These are phyloP conservation scores for Dinothrombium tinctorium DNA, from an alignment of 1,140 invertebrate genomes.

Conservation along the genomic window DNA sequence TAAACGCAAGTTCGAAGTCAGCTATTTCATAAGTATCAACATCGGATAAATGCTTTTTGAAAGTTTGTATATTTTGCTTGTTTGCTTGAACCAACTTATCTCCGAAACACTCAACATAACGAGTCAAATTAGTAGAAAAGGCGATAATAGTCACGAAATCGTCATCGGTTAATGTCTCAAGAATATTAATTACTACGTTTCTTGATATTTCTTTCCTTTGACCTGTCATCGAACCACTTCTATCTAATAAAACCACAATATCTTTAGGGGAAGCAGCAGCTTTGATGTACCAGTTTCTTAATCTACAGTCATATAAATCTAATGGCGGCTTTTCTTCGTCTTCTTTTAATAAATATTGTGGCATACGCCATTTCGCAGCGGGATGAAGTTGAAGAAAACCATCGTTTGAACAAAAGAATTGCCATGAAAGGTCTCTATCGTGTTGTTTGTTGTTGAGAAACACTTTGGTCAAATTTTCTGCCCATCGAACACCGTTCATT, in stretches of 20 bases:
- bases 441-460: slow-evolving; percentile 62
- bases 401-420: slow-evolving; percentile 77
- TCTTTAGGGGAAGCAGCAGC: slow-evolving; percentile 93
- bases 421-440: slow-evolving; percentile 73
- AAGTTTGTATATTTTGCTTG: slow-evolving; percentile 55
- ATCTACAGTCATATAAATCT: slow-evolving; percentile 66
- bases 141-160: slow-evolving; percentile 36
- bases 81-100: slow-evolving; percentile 60
- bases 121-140: slow-evolving; percentile 18
- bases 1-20: slow-evolving; percentile 75
- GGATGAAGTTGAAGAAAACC: slow-evolving; percentile 77
- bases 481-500: slow-evolving; percentile 56
- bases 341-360: background rate
- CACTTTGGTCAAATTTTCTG: slow-evolving; percentile 49
- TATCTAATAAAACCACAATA: slow-evolving; percentile 80
- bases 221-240: slow-evolving; percentile 86
- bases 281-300: slow-evolving; percentile 80
- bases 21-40: slow-evolving; percentile 64
- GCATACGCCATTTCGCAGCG: slow-evolving; percentile 19
- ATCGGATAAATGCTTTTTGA: slow-evolving; percentile 48
- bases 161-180: slow-evolving; percentile 91
- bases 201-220: slow-evolving; percentile 63
- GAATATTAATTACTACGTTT: slow-evolving; percentile 52
- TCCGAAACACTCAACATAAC: slow-evolving; percentile 45
- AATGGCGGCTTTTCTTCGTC: background rate